Evolutionary conservation across 2,113 vertebrate genomes (phyloP).

Genomic region (Riparia riparia): DNA sequence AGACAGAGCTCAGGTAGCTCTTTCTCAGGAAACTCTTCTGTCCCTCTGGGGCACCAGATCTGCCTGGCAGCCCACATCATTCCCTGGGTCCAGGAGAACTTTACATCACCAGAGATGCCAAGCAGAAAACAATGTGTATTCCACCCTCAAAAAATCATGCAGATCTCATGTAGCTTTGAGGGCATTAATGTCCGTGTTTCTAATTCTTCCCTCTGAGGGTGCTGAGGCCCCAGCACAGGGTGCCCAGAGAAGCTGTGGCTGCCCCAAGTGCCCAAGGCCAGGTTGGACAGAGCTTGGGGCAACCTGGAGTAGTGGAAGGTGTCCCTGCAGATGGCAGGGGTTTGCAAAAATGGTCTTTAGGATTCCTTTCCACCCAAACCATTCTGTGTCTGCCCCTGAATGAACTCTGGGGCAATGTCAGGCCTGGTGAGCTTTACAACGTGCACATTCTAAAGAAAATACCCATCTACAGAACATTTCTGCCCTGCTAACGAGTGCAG

Average conservation of each 20-base stretch:
- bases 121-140: neutral
- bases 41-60: neutral
- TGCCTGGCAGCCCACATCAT: neutral
- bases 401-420: fast-evolving
- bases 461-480: neutral
- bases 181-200: neutral
- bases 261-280: neutral
- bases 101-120: neutral
- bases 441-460: neutral
- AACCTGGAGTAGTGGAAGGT: fast-evolving
- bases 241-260: neutral
- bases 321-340: neutral
- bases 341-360: neutral
- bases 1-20: neutral
- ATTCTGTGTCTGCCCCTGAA: no score
- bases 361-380: neutral
- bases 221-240: fast-evolving
- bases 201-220: neutral
- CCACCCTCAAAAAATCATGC: neutral
- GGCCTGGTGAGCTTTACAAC: neutral
- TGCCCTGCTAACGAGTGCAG: neutral
- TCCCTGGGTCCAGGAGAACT: neutral
- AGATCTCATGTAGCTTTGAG: neutral
- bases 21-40: neutral
- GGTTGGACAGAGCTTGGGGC: fast-evolving